phyloP scores from a whole-genome alignment of 2,888 invertebrate species.

The Pycnomerus fuliginosus region DNA sequence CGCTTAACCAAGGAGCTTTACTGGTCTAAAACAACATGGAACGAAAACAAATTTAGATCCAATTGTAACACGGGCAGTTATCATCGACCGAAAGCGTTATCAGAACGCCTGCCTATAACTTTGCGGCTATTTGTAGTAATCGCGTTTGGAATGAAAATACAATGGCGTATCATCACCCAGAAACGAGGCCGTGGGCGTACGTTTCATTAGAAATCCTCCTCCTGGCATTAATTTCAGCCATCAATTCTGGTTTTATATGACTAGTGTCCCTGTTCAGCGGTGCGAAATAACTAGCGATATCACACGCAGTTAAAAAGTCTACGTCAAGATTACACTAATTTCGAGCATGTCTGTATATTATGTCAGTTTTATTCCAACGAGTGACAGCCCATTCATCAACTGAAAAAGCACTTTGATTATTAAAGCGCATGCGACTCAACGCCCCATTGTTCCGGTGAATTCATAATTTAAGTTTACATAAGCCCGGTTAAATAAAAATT shows the following conservation, averaged over 20 bases:
- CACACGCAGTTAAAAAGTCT: slow-evolving; percentile 41
- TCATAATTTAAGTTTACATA: slow-evolving; percentile 30
- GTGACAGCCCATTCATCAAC: slow-evolving; percentile 16
- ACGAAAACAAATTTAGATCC: too few relatives aligned
- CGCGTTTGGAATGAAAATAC: slow-evolving; percentile 21
- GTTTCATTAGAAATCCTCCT: slow-evolving; percentile 32
- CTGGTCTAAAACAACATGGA: too few relatives aligned
- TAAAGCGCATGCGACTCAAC: slow-evolving; percentile 7
- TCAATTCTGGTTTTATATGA: slow-evolving; percentile 44
- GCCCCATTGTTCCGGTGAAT: slow-evolving; percentile 17
- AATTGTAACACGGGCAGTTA: too few relatives aligned
- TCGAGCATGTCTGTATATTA: slow-evolving; percentile 16
- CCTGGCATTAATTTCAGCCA: slow-evolving; percentile 37
- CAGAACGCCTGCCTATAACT: slow-evolving; percentile 14
- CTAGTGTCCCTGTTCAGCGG: slow-evolving; percentile 41
- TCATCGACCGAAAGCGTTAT: not conserved
- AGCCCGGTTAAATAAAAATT: slow-evolving; percentile 37
- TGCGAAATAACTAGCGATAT: slow-evolving; percentile 41
- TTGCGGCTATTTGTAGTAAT: slow-evolving; percentile 23
- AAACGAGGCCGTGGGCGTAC: slow-evolving; percentile 26
- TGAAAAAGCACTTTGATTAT: too few relatives aligned
- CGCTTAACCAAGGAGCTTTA: too few relatives aligned
- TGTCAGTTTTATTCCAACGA: slow-evolving; percentile 10
- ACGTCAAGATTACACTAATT: slow-evolving; percentile 26
- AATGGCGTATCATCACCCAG: slow-evolving; percentile 18